Percentiles rank a stretch among this genome's conserved stretches.
These are phyloP conservation scores for Dasysyrphus tricinctus DNA, from an alignment of 2,888 invertebrate species.

Conservation along the genomic window DNA sequence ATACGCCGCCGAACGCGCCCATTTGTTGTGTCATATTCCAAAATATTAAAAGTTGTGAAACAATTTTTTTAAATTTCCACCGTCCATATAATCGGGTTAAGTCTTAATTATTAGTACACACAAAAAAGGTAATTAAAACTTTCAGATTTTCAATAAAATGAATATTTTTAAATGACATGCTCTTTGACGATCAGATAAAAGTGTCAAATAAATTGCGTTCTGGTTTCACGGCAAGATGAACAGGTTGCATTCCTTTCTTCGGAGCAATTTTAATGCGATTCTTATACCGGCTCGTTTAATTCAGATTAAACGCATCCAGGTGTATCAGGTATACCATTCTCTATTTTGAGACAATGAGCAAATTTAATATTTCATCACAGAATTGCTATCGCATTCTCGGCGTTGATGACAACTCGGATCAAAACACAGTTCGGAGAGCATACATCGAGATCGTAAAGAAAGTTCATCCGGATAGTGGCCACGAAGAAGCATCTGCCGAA, in stretches of 20 bases:
- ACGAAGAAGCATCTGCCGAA: constrained; percentile 87
- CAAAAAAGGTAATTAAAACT: not conserved
- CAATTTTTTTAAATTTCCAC: not conserved
- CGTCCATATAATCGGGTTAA: not conserved
- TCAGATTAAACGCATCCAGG: constrained; percentile 77
- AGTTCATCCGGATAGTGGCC: constrained; percentile 93
- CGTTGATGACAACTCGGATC: constrained; percentile 87
- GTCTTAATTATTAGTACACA: not conserved
- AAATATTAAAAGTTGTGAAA: not conserved
- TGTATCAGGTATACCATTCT: constrained; percentile 75
- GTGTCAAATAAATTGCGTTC: not conserved
- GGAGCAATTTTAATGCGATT: constrained; percentile 22
- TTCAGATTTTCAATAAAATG: not conserved
- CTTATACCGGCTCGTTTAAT: constrained; percentile 32
- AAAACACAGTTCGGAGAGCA: constrained; percentile 88
- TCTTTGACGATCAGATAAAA: not conserved
- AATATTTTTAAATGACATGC: not conserved
- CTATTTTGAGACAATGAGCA: not conserved
- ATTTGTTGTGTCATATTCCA: not conserved
- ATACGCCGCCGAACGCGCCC: too few species aligned
- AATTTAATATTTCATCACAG: constrained; percentile 81
- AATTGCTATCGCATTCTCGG: constrained; percentile 88
- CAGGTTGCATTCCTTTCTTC: constrained; percentile 12
- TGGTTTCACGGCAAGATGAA: not conserved
- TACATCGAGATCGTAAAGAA: constrained; percentile 91